These are phyloP conservation scores for Plecturocebus donacophilus DNA, from an alignment of 2,113 vertebrate species.

Conservation along the genomic window DNA sequence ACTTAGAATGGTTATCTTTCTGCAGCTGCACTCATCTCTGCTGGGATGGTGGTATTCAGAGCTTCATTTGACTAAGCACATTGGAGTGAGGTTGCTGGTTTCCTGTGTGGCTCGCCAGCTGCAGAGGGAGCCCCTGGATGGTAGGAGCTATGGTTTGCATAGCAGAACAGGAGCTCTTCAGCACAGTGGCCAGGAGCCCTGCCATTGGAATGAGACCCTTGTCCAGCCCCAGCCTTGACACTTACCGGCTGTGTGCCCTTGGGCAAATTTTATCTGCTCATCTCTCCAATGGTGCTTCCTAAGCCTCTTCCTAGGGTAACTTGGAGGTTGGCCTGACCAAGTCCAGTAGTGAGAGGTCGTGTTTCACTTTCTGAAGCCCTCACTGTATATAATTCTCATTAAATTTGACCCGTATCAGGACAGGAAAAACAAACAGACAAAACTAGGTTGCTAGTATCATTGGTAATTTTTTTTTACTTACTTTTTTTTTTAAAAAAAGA, in stretches of 20 bases:
- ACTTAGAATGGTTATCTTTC: neutral
- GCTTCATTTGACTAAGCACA: neutral
- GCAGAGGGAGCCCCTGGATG: neutral
- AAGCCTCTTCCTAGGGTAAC: rapidly evolving
- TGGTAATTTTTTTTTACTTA: neutral
- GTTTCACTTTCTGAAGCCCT: neutral
- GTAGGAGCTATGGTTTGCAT: rapidly evolving
- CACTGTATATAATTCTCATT: neutral
- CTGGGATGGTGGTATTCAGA: neutral
- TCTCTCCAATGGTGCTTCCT: neutral
- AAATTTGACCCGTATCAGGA: neutral
- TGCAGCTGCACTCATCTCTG: neutral
- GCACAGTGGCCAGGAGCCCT: too few relatives aligned
- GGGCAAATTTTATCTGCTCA: neutral
- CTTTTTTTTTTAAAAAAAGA: neutral
- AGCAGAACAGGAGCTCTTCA: too few relatives aligned
- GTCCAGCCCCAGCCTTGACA: neutral
- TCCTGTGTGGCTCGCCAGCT: neutral
- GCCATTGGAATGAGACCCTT: too few relatives aligned
- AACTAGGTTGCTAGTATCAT: neutral
- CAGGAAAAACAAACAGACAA: neutral
- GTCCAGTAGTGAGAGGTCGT: rapidly evolving
- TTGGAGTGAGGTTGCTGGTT: neutral
- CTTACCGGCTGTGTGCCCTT: neutral
- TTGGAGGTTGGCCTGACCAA: neutral